These are phyloP conservation scores for Zophobas morio DNA, from an alignment of 1,140 invertebrate genomes.

Conservation along the genomic window DNA sequence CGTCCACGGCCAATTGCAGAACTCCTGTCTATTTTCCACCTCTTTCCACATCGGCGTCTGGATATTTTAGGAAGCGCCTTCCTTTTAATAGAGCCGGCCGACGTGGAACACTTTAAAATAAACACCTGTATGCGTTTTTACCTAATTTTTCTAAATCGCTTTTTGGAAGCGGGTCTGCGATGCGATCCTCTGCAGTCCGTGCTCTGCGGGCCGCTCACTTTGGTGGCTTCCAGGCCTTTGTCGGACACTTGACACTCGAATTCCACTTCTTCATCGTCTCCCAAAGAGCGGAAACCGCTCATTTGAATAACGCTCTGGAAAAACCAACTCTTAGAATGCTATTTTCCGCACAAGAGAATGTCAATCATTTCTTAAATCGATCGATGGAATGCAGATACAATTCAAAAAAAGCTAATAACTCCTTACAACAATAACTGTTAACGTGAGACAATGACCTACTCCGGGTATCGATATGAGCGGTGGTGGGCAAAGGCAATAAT, in stretches of 20 bases:
- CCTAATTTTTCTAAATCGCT: slow-evolving; percentile 88
- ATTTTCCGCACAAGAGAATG: neutral
- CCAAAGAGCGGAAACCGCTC: slow-evolving; percentile 88
- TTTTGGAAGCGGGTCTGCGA: slow-evolving; percentile 81
- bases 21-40: too few relatives aligned
- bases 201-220: slow-evolving; percentile 83
- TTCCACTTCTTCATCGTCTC: slow-evolving; percentile 89
- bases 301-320: slow-evolving; percentile 90
- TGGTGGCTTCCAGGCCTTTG: slow-evolving; percentile 88
- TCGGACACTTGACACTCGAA: slow-evolving; percentile 88
- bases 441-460: slow-evolving; percentile 16
- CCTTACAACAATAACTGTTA: slow-evolving; percentile 14
- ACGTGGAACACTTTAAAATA: neutral
- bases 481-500: neutral
- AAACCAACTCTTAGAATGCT: slow-evolving; percentile 10
- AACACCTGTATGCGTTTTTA: slow-evolving; percentile 61
- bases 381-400: slow-evolving; percentile 9
- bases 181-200: slow-evolving; percentile 85
- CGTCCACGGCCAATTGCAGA: too few relatives aligned
- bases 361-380: slow-evolving; percentile 2
- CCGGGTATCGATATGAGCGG: neutral
- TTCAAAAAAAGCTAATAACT: slow-evolving; percentile 10
- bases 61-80: too few relatives aligned
- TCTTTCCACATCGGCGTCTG: too few relatives aligned
- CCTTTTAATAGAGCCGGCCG: too few relatives aligned